Evolutionary conservation across 2,888 invertebrate species (phyloP), one percentile per base, ranked within the genome.

Genomic region (Odontomyia ornata): DNA sequence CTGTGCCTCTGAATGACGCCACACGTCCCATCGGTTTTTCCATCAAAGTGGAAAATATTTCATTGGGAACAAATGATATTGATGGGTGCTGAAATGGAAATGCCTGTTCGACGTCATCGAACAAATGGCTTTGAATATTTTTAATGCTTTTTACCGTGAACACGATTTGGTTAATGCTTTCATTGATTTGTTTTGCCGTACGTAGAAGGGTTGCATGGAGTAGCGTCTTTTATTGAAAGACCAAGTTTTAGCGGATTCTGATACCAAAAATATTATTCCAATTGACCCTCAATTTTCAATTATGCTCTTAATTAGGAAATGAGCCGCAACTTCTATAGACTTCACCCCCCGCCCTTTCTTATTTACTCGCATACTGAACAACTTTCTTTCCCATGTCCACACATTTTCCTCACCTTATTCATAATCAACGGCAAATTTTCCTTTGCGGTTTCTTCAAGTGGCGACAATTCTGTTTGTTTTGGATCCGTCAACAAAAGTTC

Each of bases 401-500:
- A 36, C 36, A 36, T 36, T 36, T 3, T 36, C 36, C 36, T 36
- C 36, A 36, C 3, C 9, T 36, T 36, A n/a, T 36, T 36, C 36
- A 5, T 5, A 36, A 15, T 15, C 52, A 52, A 9, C 52, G 18
- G 13, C 13, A 13, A 43, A 43, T 43, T 13, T 43, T 18, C 15
- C 13, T 52, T 52, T 18, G 18, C 15, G 21, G 21, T 11, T 25
- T 25, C 28, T 47, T 71, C 71, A 71, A 71, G 47, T 71, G 71
- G 71, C 71, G 71, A 71, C 71, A 23, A 47, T 21, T 71, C 28
- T 71, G 56, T 72, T 72, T 72, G 27, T 28, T 72, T 72, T 71
- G 47, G 71, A 71, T 52, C 13, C 52, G 71, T 1, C 46, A 47
- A 47, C 46, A 47, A 25, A 21, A 52, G n/a, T 71, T 47, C 27